Conservation (phyloP, 2,797 vertebrate species). For the Pangasius mekongensis region DNA sequence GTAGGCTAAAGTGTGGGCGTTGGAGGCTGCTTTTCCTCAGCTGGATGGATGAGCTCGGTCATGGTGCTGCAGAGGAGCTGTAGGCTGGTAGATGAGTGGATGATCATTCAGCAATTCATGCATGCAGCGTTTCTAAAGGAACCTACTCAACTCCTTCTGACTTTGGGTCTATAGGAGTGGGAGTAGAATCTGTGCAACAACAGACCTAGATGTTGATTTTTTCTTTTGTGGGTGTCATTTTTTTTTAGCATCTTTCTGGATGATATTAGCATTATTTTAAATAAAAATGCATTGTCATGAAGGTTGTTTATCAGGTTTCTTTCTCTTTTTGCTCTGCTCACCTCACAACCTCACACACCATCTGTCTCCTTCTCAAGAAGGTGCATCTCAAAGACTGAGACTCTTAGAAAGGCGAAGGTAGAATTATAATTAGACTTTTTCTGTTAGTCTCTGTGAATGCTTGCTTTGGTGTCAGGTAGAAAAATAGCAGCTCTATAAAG, state of each 20-base stretch:
- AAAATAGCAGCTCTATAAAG: conserved; percentile 28
- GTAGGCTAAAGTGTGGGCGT: conserved; percentile 20
- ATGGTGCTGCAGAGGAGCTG: background rate
- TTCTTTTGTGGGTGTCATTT: background rate
- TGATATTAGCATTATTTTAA: conserved; percentile 7
- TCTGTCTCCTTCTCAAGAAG: conserved; percentile 1
- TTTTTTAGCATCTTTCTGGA: background rate
- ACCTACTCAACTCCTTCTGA: conserved; percentile 7
- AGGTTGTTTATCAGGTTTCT: background rate
- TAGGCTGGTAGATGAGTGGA: conserved; percentile 7
- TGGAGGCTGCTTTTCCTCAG: conserved; percentile 24
- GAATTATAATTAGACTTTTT: conserved; percentile 24
- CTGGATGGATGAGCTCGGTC: conserved; percentile 5
- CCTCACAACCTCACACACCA: background rate
- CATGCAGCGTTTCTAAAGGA: conserved; percentile 3
- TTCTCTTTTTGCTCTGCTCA: background rate
- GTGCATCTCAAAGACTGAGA: background rate
- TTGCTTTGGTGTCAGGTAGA: conserved; percentile 2
- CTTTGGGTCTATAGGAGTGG: background rate
- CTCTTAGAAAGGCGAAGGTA: background rate
- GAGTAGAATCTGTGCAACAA: background rate
- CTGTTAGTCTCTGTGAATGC: background rate
- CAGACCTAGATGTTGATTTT: background rate
- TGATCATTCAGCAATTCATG: conserved; percentile 14
- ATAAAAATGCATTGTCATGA: background rate